Percentiles rank a stretch among this genome's conserved stretches.
phyloP scores from a whole-genome alignment of 2,797 vertebrate species.

The Sebastes flavidus region DNA sequence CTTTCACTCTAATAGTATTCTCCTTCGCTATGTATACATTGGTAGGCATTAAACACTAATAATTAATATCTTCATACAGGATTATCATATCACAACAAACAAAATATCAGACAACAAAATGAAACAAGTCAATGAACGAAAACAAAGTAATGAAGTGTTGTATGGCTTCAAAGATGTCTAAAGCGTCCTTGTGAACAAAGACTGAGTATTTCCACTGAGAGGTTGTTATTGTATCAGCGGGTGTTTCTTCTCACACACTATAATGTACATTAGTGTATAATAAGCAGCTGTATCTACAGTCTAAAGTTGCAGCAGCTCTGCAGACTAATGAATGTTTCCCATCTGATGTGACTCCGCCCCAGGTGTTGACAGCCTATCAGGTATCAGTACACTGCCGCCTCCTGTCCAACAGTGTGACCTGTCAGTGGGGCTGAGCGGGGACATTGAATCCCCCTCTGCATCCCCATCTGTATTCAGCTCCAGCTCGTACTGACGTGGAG shows the following conservation, averaged over 20 bases:
- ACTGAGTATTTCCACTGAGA: background rate
- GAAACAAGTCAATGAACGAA: too few species aligned
- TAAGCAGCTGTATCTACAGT: background rate
- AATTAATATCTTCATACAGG: too few species aligned
- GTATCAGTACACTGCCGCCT: background rate
- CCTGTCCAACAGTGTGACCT: constrained; percentile 14
- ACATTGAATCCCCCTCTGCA: constrained; percentile 24
- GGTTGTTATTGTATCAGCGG: background rate
- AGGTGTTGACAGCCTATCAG: constrained; percentile 24
- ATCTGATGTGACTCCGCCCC: constrained; percentile 30
- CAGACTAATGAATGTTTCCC: background rate
- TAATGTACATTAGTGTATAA: background rate
- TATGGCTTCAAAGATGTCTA: too few species aligned
- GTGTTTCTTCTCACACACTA: background rate
- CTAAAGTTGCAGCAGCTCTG: background rate
- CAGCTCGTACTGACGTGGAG: constrained; percentile 58
- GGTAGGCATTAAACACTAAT: too few species aligned
- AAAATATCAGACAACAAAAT: too few species aligned
- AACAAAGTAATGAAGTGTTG: too few species aligned
- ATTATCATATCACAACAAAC: too few species aligned
- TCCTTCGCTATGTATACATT: too few species aligned
- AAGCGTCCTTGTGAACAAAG: too few species aligned
- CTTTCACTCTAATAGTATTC: background rate
- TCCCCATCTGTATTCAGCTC: constrained; percentile 75
- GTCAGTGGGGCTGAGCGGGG: constrained; percentile 17